A percentile compares a stretch with the other conserved stretches of the same genome.
Conservation (phyloP, 2,888 invertebrate species). For the Lucinisca nassula region DNA sequence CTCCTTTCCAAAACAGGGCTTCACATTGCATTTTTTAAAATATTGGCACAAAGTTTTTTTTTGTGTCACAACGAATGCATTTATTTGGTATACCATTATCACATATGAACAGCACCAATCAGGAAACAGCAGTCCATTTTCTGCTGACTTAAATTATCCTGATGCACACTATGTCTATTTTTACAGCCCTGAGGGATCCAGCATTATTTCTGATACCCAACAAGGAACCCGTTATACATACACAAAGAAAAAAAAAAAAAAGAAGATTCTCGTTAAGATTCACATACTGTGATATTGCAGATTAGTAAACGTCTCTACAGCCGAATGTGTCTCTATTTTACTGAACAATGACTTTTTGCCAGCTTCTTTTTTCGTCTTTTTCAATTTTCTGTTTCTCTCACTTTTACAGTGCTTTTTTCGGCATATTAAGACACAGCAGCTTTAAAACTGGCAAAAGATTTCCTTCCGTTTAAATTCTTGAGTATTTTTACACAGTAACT, state of each 20-base stretch:
- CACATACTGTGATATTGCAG: constrained; percentile 57
- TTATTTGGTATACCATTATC: constrained; percentile 70
- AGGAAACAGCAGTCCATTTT: constrained; percentile 58
- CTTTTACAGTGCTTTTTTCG: too few relatives aligned
- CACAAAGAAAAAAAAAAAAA: constrained; percentile 19
- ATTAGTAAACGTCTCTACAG: constrained; percentile 7
- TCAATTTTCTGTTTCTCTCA: too few relatives aligned
- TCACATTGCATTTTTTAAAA: not conserved
- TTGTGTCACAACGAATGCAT: constrained; percentile 57
- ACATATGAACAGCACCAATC: constrained; percentile 68
- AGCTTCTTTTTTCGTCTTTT: too few relatives aligned
- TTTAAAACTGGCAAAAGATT: not conserved
- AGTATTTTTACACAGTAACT: not conserved
- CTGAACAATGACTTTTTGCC: not conserved
- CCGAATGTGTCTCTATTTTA: not conserved
- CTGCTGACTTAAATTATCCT: constrained; percentile 54
- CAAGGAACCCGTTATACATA: constrained; percentile 54
- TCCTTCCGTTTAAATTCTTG: not conserved
- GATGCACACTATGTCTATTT: constrained; percentile 53
- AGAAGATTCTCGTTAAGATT: constrained; percentile 67
- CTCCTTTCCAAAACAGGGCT: not conserved
- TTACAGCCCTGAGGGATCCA: constrained; percentile 63
- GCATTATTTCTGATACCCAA: constrained; percentile 42
- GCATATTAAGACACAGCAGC: too few relatives aligned
- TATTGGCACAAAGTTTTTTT: constrained; percentile 17